These are phyloP conservation scores for Pangasius larnaudii DNA, from an alignment of 2,797 vertebrate species.

Conservation along the genomic window DNA sequence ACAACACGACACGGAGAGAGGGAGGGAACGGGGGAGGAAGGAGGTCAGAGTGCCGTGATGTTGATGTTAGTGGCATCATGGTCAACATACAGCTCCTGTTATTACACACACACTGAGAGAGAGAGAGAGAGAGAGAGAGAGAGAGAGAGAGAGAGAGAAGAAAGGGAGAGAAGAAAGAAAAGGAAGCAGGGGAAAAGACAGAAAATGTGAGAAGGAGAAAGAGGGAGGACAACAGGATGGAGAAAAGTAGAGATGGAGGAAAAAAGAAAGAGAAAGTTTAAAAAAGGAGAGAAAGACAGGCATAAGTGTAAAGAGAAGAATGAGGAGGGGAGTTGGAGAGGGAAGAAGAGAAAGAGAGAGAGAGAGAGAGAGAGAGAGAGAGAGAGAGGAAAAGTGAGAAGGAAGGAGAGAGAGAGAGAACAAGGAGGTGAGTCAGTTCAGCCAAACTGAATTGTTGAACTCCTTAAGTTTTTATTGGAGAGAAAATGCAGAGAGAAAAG, in stretches of 20 bases:
- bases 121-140: not conserved
- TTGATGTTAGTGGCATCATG: not conserved
- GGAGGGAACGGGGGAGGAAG: not conserved
- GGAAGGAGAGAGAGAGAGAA: not conserved
- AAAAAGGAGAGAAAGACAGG: not conserved
- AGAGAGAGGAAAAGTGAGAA: not conserved
- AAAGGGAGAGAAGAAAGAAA: not conserved
- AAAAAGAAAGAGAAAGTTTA: not conserved
- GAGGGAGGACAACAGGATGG: too few relatives aligned
- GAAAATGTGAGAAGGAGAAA: not conserved
- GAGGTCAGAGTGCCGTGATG: conserved; percentile 1
- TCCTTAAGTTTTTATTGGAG: not conserved
- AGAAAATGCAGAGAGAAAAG: not conserved
- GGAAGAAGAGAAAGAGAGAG: not conserved
- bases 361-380: not conserved
- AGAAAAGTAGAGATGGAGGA: not conserved
- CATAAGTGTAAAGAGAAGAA: not conserved
- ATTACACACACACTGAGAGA: not conserved
- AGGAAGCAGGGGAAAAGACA: not conserved
- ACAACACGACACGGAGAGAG: not conserved
- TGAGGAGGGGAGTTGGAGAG: not conserved
- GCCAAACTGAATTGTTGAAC: conserved; percentile 8
- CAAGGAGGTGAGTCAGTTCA: not conserved
- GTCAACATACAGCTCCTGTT: not conserved
- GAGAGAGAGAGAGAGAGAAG: not conserved